Percentiles rank a stretch among this genome's conserved stretches.
These are phyloP conservation scores for Drosophila setifemur DNA, from an alignment of 1,140 invertebrate species.

Conservation along the genomic window DNA sequence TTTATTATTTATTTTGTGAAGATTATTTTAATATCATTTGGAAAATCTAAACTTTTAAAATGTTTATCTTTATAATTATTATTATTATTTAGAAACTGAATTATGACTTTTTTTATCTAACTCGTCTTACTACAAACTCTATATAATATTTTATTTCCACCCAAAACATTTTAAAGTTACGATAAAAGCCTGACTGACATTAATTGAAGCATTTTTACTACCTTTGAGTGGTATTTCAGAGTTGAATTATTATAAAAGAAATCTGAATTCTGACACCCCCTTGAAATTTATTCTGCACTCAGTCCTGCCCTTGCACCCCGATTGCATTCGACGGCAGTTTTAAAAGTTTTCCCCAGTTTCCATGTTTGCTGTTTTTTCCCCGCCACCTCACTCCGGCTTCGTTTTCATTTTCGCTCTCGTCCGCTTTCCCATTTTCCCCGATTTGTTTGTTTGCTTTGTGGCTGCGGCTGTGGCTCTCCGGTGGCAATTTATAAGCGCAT, in stretches of 20 bases:
- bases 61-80: too few species aligned
- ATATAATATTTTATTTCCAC: too few species aligned
- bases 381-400: background rate
- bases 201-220: too few species aligned
- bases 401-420: too few species aligned
- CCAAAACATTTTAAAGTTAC: too few species aligned
- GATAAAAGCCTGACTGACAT: too few species aligned
- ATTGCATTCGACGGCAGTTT: constrained; percentile 27
- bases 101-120: too few species aligned
- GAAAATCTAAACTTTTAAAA: too few species aligned
- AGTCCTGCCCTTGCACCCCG: constrained; percentile 1
- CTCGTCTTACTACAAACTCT: too few species aligned
- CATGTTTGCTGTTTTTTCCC: constrained; percentile 37
- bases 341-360: constrained; percentile 63
- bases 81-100: too few species aligned
- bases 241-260: background rate
- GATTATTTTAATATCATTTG: too few species aligned
- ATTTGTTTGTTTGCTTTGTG: constrained; percentile 39
- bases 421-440: constrained; percentile 8
- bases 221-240: background rate
- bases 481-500: constrained; percentile 71
- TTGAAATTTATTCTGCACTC: background rate
- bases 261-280: background rate
- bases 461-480: constrained; percentile 31
- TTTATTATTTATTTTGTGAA: too few species aligned